Conservation (phyloP, 2,797 vertebrate species). For the Catamblyrhynchus diadema region DNA sequence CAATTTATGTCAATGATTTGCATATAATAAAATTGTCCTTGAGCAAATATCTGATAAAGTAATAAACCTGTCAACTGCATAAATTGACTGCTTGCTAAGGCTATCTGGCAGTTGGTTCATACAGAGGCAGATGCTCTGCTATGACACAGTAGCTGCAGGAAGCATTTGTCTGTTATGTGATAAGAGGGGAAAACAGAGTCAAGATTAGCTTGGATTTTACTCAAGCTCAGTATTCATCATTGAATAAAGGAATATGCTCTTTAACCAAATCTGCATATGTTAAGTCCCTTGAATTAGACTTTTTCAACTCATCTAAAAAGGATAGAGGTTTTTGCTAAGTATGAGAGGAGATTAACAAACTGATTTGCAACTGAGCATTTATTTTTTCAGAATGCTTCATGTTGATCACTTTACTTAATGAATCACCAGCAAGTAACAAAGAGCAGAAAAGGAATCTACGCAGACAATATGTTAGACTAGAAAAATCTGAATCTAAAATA, state of each 20-base stretch:
- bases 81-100: conserved; percentile 59
- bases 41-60: conserved; percentile 74
- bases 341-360: not conserved
- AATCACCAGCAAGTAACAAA: not conserved
- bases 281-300: not conserved
- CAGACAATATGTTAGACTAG: not conserved
- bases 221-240: conserved; percentile 40
- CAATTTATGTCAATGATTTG: conserved; percentile 73
- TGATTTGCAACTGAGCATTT: not conserved
- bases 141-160: conserved; percentile 68
- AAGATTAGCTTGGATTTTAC: conserved; percentile 62
- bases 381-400: not conserved
- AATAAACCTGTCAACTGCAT: conserved; percentile 74
- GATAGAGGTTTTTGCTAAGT: not conserved
- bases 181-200: conserved; percentile 37
- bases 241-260: not conserved
- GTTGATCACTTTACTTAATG: not conserved
- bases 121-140: conserved; percentile 68
- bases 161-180: conserved; percentile 66
- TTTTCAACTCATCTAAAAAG: not conserved
- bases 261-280: not conserved
- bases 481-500: not conserved
- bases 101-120: conserved; percentile 61
- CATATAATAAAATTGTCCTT: conserved; percentile 75
- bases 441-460: not conserved